A percentile compares a stretch with the other conserved stretches of the same genome.
Evolutionary conservation across 2,113 vertebrate species (phyloP).

Genomic region (Oceanites oceanicus): DNA sequence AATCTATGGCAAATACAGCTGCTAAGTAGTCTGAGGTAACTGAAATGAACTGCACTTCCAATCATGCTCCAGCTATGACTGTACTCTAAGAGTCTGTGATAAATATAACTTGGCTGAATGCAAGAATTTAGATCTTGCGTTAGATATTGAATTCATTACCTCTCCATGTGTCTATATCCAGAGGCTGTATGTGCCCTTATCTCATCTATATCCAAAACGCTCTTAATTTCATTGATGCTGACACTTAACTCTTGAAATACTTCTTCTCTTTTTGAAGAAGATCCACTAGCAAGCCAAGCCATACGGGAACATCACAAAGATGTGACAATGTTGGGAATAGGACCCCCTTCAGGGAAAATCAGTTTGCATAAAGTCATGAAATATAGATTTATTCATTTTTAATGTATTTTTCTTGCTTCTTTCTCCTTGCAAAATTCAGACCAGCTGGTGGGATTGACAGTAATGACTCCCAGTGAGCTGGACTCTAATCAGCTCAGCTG

Average conservation of each 20-base stretch:
- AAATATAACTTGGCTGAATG: conserved; percentile 64
- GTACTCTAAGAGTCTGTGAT: conserved; percentile 39
- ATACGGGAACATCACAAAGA: background rate
- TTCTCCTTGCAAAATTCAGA: conserved; percentile 47
- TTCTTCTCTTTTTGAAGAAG: background rate
- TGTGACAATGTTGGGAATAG: background rate
- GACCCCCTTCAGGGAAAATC: background rate
- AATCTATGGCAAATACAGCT: conserved; percentile 19
- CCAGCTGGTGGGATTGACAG: conserved; percentile 62
- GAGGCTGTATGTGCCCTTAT: conserved; percentile 48
- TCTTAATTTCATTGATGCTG: conserved; percentile 44
- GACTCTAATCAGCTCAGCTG: conserved; percentile 64
- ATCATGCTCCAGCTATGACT: conserved; percentile 37
- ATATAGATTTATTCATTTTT: conserved; percentile 54
- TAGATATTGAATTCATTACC: conserved; percentile 62
- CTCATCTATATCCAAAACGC: conserved; percentile 22
- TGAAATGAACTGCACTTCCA: conserved; percentile 25
- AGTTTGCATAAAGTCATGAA: conserved; percentile 40
- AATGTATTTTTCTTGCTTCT: conserved; percentile 41
- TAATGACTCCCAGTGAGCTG: conserved; percentile 67
- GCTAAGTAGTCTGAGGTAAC: conserved; percentile 41
- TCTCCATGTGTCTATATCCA: conserved; percentile 55
- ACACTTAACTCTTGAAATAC: conserved; percentile 45
- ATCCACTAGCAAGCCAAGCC: background rate
- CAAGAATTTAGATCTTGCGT: conserved; percentile 44